Conservation (phyloP, 2,797 vertebrate genomes). For the Vespertilio murinus region DNA sequence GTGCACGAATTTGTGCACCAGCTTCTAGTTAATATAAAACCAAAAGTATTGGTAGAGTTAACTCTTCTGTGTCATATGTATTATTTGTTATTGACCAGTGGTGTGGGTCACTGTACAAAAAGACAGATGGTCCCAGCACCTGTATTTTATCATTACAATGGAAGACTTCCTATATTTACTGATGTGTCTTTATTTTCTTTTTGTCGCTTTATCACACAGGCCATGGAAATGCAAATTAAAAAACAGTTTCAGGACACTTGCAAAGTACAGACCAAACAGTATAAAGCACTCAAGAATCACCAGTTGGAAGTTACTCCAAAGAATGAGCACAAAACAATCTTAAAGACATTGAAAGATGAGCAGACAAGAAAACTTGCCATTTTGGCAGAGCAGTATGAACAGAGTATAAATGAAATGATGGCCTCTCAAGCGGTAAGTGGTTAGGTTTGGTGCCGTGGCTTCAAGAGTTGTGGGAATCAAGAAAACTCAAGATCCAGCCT, state of each 20-base stretch:
- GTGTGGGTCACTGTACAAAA: background rate
- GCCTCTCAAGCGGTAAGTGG: conserved; percentile 96
- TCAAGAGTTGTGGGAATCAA: conserved; percentile 61
- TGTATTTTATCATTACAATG: background rate
- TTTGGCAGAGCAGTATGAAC: conserved; percentile 92
- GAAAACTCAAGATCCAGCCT: conserved; percentile 67
- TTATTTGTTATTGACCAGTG: background rate
- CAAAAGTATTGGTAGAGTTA: background rate
- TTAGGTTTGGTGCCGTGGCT: conserved; percentile 58
- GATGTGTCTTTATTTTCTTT: conserved; percentile 36
- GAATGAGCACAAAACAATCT: conserved; percentile 98
- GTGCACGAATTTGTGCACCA: too few relatives aligned
- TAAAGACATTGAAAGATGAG: conserved; percentile 93
- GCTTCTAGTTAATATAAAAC: background rate
- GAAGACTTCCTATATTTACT: background rate
- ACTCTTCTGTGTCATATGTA: background rate
- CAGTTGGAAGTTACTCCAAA: conserved; percentile 99
- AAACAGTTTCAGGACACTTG: conserved; percentile 99
- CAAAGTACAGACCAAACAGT: conserved; percentile 99
- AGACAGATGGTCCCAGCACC: background rate
- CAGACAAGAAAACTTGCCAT: conserved; percentile 90
- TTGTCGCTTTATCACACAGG: conserved; percentile 83
- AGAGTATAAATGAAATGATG: conserved; percentile 99
- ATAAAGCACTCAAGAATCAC: conserved; percentile 99
- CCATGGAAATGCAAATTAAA: conserved; percentile 99